Percentiles rank a stretch among this genome's conserved stretches.
Conservation (phyloP, 2,888 invertebrate genomes). For the Steinernema hermaphroditum region DNA sequence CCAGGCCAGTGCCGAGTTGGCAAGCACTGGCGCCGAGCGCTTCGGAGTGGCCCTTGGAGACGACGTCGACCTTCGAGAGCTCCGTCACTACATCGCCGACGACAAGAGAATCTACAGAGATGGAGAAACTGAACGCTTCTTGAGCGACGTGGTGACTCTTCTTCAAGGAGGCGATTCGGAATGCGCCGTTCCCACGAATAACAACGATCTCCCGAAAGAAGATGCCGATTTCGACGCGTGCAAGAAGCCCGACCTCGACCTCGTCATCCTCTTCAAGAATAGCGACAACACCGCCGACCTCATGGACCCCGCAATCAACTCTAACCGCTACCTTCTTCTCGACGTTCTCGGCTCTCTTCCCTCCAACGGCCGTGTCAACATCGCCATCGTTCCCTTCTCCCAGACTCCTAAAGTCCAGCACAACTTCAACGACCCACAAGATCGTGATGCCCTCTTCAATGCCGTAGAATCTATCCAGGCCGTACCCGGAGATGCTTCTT, state of each 20-base stretch:
- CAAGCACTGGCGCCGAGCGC: conserved; percentile 47
- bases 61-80: conserved; percentile 52
- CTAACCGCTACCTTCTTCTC: conserved; percentile 53
- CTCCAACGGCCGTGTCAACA: conserved; percentile 44
- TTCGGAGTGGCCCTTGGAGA: conserved; percentile 60
- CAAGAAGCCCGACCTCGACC: conserved; percentile 44
- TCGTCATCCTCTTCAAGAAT: conserved; percentile 53
- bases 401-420: conserved; percentile 41
- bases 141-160: conserved; percentile 46
- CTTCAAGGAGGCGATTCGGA: conserved; percentile 36
- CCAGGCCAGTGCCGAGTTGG: conserved; percentile 41
- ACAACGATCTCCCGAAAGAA: background rate
- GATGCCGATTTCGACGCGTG: conserved; percentile 35
- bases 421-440: conserved; percentile 44
- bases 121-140: conserved; percentile 46
- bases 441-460: conserved; percentile 42
- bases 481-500: conserved; percentile 41
- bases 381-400: conserved; percentile 51
- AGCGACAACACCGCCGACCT: conserved; percentile 40
- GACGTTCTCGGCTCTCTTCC: conserved; percentile 57
- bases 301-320: conserved; percentile 43
- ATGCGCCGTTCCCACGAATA: background rate
- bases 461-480: conserved; percentile 44
- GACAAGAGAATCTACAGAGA: conserved; percentile 53
- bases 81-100: conserved; percentile 49